Evolutionary conservation across 2,797 vertebrate species (phyloP).

Genomic region (Bucorvus abyssinicus): DNA sequence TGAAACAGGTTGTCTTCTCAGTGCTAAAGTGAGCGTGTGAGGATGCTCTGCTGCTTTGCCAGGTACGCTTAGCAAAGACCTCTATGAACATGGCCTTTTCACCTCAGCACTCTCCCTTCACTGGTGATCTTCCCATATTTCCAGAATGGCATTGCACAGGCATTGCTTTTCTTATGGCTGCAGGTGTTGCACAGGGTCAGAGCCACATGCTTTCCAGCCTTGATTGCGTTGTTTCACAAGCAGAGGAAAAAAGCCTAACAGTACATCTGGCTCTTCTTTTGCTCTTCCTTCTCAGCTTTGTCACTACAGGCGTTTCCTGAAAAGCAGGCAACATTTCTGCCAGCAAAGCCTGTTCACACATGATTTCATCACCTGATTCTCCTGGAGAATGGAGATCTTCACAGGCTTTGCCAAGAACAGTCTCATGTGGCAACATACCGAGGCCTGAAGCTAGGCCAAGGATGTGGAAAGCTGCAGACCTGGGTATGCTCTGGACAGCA

Average conservation of each 20-base stretch:
- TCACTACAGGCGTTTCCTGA: neutral
- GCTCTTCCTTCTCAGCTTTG: neutral
- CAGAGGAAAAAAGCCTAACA: neutral
- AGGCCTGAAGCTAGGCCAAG: neutral
- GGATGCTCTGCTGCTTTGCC: neutral
- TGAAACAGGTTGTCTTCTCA: neutral
- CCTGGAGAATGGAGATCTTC: neutral
- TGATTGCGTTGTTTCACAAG: neutral
- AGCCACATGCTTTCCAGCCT: neutral
- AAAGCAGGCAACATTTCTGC: neutral
- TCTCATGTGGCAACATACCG: rapidly evolving
- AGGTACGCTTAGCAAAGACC: neutral
- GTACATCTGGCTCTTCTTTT: neutral
- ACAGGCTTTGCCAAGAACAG: neutral
- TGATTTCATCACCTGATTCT: neutral
- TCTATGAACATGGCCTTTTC: neutral
- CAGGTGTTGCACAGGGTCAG: neutral
- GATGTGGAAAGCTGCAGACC: neutral
- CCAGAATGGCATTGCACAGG: neutral
- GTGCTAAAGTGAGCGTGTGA: neutral
- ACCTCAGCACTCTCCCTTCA: neutral
- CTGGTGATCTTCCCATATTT: neutral
- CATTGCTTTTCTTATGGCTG: neutral
- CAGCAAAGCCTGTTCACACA: neutral
- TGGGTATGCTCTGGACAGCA: neutral